A percentile compares a stretch with the other conserved stretches of the same genome.
These are phyloP conservation scores for Salvator merianae DNA, from an alignment of 2,113 vertebrate genomes.

Conservation along the genomic window DNA sequence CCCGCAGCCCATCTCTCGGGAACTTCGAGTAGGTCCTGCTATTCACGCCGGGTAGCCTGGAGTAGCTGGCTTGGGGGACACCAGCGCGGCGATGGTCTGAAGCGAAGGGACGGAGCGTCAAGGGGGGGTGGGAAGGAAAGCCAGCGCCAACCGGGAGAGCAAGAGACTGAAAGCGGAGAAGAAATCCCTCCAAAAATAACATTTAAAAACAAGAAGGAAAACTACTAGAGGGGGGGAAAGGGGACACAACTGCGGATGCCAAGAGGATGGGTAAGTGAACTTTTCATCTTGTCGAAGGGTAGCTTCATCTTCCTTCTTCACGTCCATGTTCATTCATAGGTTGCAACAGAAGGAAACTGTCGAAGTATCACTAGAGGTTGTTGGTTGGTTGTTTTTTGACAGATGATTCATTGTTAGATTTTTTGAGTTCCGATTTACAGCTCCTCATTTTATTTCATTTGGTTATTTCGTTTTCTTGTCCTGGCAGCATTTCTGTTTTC, in stretches of 20 bases:
- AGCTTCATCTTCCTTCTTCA: too few relatives aligned
- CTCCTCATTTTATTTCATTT: background rate
- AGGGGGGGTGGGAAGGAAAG: conserved; percentile 33
- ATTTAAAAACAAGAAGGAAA: conserved; percentile 19
- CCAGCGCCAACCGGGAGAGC: too few relatives aligned
- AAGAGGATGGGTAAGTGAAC: conserved; percentile 81
- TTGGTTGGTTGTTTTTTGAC: too few relatives aligned
- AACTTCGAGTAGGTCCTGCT: conserved; percentile 74
- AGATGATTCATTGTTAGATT: conserved; percentile 72
- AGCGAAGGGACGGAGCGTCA: conserved; percentile 36
- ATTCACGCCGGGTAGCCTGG: conserved; percentile 67
- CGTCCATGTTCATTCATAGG: too few relatives aligned
- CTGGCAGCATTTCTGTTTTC: conserved; percentile 35
- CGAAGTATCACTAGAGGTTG: conserved; percentile 40
- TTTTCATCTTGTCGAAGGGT: conserved; percentile 71
- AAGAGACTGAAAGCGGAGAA: too few relatives aligned
- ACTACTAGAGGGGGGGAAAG: conserved; percentile 47
- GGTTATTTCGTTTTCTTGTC: background rate
- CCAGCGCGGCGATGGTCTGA: conserved; percentile 70
- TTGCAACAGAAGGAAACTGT: too few relatives aligned
- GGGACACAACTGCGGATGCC: conserved; percentile 52
- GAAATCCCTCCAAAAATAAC: background rate
- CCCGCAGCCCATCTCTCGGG: conserved; percentile 67
- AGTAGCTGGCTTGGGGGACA: conserved; percentile 69
- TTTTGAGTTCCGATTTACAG: too few relatives aligned